A percentile compares a stretch with the other conserved stretches of the same genome.
These are phyloP conservation scores for Baronia brevicornis DNA, from an alignment of 2,888 invertebrate species.

Conservation along the genomic window DNA sequence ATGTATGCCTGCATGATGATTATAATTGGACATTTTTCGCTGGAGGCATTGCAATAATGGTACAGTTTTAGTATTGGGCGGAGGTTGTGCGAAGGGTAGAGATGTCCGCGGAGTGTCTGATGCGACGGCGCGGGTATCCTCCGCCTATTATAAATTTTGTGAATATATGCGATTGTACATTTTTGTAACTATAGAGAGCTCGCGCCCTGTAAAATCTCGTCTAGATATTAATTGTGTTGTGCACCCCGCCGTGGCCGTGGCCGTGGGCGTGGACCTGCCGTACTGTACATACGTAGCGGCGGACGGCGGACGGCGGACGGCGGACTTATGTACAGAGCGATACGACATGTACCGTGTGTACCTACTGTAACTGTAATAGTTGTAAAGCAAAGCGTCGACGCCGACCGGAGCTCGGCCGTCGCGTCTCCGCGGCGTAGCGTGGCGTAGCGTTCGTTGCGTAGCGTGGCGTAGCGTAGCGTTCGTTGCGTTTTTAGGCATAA, in stretches of 20 bases:
- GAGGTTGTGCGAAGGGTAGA: conserved; percentile 45
- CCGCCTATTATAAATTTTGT: conserved; percentile 67
- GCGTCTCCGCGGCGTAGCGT: conserved; percentile 57
- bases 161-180: conserved; percentile 71
- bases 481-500: conserved; percentile 61
- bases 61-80: too few species aligned
- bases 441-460: too few species aligned
- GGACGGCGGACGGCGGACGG: too few species aligned
- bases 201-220: conserved; percentile 32
- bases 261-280: conserved; percentile 28
- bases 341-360: conserved; percentile 40
- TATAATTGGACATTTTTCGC: too few species aligned
- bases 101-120: conserved; percentile 39
- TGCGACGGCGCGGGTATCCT: conserved; percentile 29
- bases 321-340: conserved; percentile 69
- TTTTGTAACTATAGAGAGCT: conserved; percentile 64
- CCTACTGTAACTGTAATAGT: conserved; percentile 55
- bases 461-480: conserved; percentile 57
- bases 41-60: too few species aligned
- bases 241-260: conserved; percentile 19
- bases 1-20: too few species aligned
- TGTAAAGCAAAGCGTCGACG: conserved; percentile 65
- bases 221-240: conserved; percentile 23
- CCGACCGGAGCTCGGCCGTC: conserved; percentile 60
- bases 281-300: conserved; percentile 60